Evolutionary conservation across 2,113 vertebrate species (phyloP).

Genomic region (Mirounga angustirostris): DNA sequence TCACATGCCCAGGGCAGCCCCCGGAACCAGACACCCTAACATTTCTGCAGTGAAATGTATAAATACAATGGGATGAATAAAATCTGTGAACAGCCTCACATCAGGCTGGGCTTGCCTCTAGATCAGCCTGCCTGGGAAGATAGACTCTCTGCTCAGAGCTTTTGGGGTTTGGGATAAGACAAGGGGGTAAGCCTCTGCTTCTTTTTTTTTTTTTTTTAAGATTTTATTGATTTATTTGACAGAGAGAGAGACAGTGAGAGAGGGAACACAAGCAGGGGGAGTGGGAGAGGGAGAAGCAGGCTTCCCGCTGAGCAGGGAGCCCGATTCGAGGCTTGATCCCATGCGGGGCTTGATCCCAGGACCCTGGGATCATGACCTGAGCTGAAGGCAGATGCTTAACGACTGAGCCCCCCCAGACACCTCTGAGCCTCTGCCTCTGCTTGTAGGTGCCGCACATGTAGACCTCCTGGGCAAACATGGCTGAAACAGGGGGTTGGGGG

Average conservation of each 20-base stretch:
- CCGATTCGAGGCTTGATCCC: too few species aligned
- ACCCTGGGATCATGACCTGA: too few species aligned
- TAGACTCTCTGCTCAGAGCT: not conserved
- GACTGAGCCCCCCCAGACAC: too few species aligned
- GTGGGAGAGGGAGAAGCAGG: too few species aligned
- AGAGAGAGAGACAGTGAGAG: too few species aligned
- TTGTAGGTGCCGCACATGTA: not conserved
- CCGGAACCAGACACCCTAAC: not conserved
- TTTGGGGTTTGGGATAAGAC: not conserved
- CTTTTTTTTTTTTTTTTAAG: too few species aligned
- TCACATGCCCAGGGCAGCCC: not conserved
- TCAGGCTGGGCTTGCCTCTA: not conserved
- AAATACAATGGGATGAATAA: not conserved
- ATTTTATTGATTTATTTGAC: too few species aligned
- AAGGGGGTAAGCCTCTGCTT: not conserved
- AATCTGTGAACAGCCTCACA: not conserved
- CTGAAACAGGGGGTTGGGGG: not conserved
- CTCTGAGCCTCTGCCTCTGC: not conserved
- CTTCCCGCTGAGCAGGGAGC: too few species aligned
- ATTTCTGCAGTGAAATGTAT: not conserved
- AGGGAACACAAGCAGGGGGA: too few species aligned
- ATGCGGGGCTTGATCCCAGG: too few species aligned
- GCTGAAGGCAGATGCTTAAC: too few species aligned
- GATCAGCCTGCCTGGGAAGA: too few species aligned
- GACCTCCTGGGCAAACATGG: not conserved